Evolutionary conservation across 2,888 invertebrate genomes (phyloP), one percentile per base, ranked within the genome.

Genomic region (Acrobasis repandana): DNA sequence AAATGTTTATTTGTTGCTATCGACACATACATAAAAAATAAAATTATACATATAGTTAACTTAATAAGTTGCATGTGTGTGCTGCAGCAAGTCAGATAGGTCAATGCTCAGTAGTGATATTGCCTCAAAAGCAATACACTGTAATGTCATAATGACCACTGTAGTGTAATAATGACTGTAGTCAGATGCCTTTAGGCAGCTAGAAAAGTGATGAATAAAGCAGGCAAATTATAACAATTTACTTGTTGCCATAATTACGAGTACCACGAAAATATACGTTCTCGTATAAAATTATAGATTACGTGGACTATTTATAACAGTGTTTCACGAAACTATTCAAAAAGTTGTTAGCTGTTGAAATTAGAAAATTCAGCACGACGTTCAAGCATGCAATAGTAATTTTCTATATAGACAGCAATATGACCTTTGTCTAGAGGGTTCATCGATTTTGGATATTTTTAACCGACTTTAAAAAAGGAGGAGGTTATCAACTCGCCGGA

Each of bases 241-340:
- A 43, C 43, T 43, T 43, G 4, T 14, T n/a, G n/a, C 43, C 11
- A 2, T 43, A 43, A 43, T 43, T 14, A 43, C 43, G n/a, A 43
- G n/a, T 11, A n/a, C 43, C 28, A 2, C 28, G 4, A 6, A 28
- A 14, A n/a, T 60, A 15, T 36, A 18, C 28, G 28, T 9, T 28
- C 28, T 52, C 38, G 18, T 54, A 54, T 47, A 15, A 48, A 57
- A 57, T 48, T 57, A 48, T 48, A 57, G 57, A 57, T 57, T 57
- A 34, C 28, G 57, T 48, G 47, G 46, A 33, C 46, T 48, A 33
- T 57, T 57, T 57, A 57, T 57, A 48, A 48, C 15, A 57, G 33
- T 34, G 34, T 48, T 58, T 58, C 48, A 58, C 49, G 58, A 58
- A 58, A 16, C 48, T 48, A 58, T 58, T 50, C 15, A 38, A 38